A percentile compares a stretch with the other conserved stretches of the same genome.
These are phyloP conservation scores for Melieria omissa DNA, from an alignment of 2,888 invertebrate genomes.

Conservation along the genomic window DNA sequence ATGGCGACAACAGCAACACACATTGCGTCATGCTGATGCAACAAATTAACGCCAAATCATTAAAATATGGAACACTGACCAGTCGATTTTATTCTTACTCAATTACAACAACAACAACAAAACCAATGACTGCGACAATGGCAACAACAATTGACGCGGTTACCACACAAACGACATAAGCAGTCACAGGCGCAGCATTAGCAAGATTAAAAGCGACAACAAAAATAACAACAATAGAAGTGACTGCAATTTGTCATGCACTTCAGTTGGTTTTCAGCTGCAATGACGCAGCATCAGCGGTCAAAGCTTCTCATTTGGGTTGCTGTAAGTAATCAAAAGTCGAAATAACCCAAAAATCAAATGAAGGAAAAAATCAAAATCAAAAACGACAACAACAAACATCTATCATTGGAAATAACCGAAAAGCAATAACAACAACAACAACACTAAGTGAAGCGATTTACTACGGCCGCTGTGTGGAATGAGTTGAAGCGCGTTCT, in stretches of 20 bases:
- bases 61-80: conserved; percentile 16
- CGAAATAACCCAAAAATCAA: too few relatives aligned
- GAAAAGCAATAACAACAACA: too few relatives aligned
- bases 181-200: too few relatives aligned
- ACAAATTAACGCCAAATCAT: conserved; percentile 22
- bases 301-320: too few relatives aligned
- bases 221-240: neutral
- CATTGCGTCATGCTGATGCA: conserved; percentile 20
- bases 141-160: neutral
- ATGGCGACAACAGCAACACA: neutral
- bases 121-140: neutral
- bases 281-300: neutral
- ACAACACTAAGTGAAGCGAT: too few relatives aligned
- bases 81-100: neutral
- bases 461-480: too few relatives aligned
- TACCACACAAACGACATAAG: neutral
- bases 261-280: conserved; percentile 26
- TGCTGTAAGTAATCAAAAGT: too few relatives aligned
- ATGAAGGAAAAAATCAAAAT: too few relatives aligned
- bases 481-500: too few relatives aligned
- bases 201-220: neutral
- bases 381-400: too few relatives aligned
- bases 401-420: too few relatives aligned
- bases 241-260: conserved; percentile 29
- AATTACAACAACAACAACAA: conserved; percentile 3